Percentiles rank a stretch among this genome's conserved stretches.
Evolutionary conservation across 2,797 vertebrate species (phyloP).

Genomic region (Leuciscus waleckii): DNA sequence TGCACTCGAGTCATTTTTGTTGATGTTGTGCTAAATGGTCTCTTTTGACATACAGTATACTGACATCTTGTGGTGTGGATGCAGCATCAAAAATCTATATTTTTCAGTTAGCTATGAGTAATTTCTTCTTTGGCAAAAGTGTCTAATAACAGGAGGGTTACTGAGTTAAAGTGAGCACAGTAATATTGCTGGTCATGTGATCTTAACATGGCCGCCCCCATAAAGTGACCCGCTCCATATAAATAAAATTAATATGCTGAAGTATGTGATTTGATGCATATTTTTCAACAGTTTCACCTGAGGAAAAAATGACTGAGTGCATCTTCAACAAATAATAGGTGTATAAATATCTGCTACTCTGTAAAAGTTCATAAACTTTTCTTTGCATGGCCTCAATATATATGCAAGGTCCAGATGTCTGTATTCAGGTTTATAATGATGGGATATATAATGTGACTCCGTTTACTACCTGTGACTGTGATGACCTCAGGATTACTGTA

Average conservation of each 20-base stretch:
- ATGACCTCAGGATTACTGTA: constrained; percentile 69
- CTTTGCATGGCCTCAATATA: constrained; percentile 14
- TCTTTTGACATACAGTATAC: neutral
- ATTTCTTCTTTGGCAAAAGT: neutral
- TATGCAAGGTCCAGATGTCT: constrained; percentile 2
- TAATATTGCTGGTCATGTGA: neutral
- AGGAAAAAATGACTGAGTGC: neutral
- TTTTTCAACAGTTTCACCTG: neutral
- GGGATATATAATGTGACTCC: constrained; percentile 63
- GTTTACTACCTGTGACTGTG: constrained; percentile 72
- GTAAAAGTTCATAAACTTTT: neutral
- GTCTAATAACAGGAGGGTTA: neutral
- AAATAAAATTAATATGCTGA: neutral
- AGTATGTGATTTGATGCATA: neutral
- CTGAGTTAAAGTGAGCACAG: neutral
- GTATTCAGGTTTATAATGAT: constrained; percentile 49
- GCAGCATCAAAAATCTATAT: neutral
- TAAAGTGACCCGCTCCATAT: neutral
- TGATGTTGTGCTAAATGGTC: neutral
- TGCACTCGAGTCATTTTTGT: neutral
- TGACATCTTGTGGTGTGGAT: constrained; percentile 1
- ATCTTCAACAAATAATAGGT: neutral
- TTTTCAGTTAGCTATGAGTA: neutral
- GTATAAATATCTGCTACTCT: neutral
- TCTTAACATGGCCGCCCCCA: neutral